A percentile compares a stretch with the other conserved stretches of the same genome.
These are phyloP conservation scores for Eurois occulta DNA, from an alignment of 2,888 invertebrate species.

Conservation along the genomic window DNA sequence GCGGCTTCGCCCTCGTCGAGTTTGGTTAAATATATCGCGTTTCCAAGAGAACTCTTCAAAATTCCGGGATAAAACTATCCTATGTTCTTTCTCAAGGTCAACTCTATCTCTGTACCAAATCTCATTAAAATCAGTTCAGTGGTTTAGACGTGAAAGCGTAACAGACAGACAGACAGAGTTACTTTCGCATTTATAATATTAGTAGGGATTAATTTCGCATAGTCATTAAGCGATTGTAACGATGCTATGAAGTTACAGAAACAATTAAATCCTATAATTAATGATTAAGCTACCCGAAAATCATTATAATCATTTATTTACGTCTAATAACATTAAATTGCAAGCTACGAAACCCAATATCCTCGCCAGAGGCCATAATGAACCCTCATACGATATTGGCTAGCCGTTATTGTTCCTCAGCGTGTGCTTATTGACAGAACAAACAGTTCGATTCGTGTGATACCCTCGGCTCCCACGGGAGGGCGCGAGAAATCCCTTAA, in stretches of 20 bases:
- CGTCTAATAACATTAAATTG: conserved; percentile 60
- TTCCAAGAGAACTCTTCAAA: too few relatives aligned
- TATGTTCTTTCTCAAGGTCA: too few relatives aligned
- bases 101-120: too few relatives aligned
- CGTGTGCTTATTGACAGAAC: conserved; percentile 83
- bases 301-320: background rate
- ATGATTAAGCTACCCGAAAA: background rate
- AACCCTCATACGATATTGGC: conserved; percentile 74
- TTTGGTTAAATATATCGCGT: too few relatives aligned
- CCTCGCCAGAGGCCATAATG: conserved; percentile 71
- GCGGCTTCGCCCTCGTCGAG: too few relatives aligned
- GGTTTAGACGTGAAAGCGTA: too few relatives aligned
- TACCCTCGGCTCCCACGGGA: conserved; percentile 87
- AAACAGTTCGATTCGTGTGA: conserved; percentile 81
- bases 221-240: background rate
- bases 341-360: conserved; percentile 71
- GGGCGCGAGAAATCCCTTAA: conserved; percentile 90
- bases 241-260: background rate
- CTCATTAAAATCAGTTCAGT: too few relatives aligned
- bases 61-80: too few relatives aligned
- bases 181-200: too few relatives aligned
- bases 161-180: too few relatives aligned
- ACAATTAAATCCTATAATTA: conserved; percentile 7
- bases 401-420: conserved; percentile 80
- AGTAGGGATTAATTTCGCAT: conserved; percentile 25